These are phyloP conservation scores for Struthio camelus DNA, from an alignment of 2,113 vertebrate genomes.

Conservation along the genomic window DNA sequence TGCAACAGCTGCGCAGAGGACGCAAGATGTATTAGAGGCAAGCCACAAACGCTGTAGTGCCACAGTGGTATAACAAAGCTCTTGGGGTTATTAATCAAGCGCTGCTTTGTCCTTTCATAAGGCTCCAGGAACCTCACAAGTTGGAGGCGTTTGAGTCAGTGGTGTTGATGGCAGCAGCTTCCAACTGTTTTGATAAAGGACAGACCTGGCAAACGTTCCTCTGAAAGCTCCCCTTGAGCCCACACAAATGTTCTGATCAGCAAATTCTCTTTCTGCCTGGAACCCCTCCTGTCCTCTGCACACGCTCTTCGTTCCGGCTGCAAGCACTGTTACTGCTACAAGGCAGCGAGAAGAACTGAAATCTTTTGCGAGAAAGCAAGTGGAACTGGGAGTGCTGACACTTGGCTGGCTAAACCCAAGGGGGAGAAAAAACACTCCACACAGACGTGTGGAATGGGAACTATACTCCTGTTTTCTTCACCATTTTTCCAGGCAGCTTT, in stretches of 20 bases:
- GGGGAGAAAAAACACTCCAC: not conserved
- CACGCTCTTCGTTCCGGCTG: not conserved
- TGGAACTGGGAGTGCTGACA: not conserved
- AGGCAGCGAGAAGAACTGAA: not conserved
- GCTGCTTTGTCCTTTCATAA: not conserved
- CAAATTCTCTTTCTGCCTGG: not conserved
- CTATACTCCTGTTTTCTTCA: not conserved
- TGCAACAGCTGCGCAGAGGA: conserved; percentile 9
- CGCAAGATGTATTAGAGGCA: not conserved
- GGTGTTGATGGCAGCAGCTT: not conserved
- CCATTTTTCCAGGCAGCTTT: not conserved
- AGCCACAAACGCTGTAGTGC: not conserved
- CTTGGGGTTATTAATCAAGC: not conserved
- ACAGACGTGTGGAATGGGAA: not conserved
- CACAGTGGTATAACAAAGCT: not conserved
- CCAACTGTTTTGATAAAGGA: not conserved
- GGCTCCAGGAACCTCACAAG: not conserved
- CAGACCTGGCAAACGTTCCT: not conserved
- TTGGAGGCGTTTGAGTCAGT: not conserved
- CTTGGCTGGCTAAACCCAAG: not conserved
- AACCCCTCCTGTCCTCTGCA: not conserved
- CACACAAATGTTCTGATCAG: not conserved
- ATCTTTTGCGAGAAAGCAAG: not conserved
- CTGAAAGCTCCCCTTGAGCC: not conserved
- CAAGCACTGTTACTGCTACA: not conserved